Percentiles rank a stretch among this genome's conserved stretches.
Evolutionary conservation across 2,113 vertebrate species (phyloP).

Genomic region (Podarcis cretensis): DNA sequence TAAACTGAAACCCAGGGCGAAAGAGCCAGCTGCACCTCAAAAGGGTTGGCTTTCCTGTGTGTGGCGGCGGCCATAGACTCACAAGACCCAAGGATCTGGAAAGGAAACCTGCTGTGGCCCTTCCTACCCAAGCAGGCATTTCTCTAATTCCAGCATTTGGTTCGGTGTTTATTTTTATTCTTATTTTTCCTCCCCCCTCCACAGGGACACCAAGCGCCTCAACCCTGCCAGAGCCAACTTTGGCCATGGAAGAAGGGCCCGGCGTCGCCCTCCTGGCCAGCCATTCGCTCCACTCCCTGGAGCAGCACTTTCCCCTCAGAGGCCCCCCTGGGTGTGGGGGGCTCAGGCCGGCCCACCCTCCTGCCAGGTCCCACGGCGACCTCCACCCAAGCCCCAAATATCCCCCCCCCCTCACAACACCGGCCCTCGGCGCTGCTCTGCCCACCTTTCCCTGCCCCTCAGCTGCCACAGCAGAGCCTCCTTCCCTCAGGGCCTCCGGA

Average conservation of each 20-base stretch:
- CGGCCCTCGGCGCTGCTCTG: too few relatives aligned
- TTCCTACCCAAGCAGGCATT: neutral
- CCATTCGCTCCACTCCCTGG: neutral
- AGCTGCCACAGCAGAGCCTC: neutral
- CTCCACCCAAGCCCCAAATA: fast-evolving
- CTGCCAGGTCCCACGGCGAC: neutral
- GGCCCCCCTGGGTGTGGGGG: neutral
- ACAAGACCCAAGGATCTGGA: too few relatives aligned
- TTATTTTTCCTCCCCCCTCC: too few relatives aligned
- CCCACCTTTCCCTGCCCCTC: neutral
- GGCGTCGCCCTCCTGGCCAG: too few relatives aligned
- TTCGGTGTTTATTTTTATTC: too few relatives aligned
- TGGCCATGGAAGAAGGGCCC: neutral
- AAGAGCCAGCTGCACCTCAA: neutral
- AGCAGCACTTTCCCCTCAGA: too few relatives aligned
- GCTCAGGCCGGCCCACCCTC: neutral
- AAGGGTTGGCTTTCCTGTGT: neutral
- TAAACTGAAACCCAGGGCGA: neutral
- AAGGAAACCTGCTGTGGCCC: neutral
- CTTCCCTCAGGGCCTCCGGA: neutral
- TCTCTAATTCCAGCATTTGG: too few relatives aligned
- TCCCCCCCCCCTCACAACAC: neutral
- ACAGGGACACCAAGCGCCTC: neutral
- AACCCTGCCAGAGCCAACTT: too few relatives aligned
- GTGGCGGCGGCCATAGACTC: too few relatives aligned